Evolutionary conservation across 2,113 vertebrate genomes (phyloP).

Genomic region (Ciconia stormi): DNA sequence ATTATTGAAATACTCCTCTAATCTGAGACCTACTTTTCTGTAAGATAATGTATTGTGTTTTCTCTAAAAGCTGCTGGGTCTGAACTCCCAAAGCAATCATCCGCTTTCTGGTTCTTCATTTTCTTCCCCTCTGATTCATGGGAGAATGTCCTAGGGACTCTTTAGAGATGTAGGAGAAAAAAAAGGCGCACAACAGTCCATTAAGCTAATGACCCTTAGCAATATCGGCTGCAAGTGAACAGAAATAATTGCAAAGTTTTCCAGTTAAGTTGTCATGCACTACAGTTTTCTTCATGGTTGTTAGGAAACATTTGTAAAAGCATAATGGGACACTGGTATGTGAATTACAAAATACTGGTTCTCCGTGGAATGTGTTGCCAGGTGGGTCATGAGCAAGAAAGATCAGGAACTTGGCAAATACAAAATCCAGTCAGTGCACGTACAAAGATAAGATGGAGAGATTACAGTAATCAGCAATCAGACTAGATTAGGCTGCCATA

Average conservation of each 20-base stretch:
- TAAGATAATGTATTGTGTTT: background rate
- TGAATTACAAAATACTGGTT: background rate
- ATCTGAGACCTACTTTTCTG: background rate
- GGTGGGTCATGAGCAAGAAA: background rate
- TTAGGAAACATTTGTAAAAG: background rate
- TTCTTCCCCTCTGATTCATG: background rate
- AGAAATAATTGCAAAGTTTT: conserved; percentile 43
- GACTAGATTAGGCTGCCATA: background rate
- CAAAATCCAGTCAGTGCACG: background rate
- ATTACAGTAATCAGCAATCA: background rate
- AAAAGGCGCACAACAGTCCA: background rate
- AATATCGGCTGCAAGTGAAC: background rate
- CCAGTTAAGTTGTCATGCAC: conserved; percentile 10
- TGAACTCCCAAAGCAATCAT: conserved; percentile 30
- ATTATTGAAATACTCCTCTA: background rate
- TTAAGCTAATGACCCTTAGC: conserved; percentile 30
- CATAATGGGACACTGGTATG: background rate
- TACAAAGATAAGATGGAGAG: background rate
- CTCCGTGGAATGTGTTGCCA: background rate
- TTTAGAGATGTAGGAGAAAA: background rate
- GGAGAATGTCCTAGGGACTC: background rate
- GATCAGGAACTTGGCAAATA: background rate
- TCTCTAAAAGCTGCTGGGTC: conserved; percentile 13
- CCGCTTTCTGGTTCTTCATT: background rate
- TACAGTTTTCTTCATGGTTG: background rate